Evolutionary conservation across 2,888 invertebrate species (phyloP).

Genomic region (Nemotelus nigrinus): DNA sequence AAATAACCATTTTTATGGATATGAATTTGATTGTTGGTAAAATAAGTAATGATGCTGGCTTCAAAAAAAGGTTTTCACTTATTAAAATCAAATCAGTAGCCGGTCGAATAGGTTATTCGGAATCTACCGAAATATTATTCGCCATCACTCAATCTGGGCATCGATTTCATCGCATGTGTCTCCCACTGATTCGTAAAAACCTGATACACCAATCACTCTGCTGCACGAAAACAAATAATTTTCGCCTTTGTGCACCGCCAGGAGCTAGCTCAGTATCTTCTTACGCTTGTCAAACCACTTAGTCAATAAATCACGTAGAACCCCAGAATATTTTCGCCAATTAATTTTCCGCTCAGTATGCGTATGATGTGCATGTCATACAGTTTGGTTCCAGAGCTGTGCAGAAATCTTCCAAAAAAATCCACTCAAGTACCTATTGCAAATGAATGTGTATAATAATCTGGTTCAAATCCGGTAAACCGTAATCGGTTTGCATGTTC

Average conservation of each 20-base stretch:
- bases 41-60: no score
- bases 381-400: background rate
- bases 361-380: conserved; percentile 5
- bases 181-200: background rate
- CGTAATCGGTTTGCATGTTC: conserved; percentile 46
- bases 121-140: background rate
- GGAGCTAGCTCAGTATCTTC: conserved; percentile 15
- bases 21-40: no score
- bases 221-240: background rate
- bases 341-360: conserved; percentile 43
- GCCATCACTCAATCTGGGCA: background rate
- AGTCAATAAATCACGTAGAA: conserved; percentile 36
- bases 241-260: background rate
- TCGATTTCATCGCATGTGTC: background rate
- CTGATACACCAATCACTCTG: background rate
- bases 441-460: conserved; percentile 33
- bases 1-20: background rate
- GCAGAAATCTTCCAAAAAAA: background rate
- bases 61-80: no score
- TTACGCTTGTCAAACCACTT: conserved; percentile 29
- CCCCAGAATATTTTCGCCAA: conserved; percentile 38
- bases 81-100: no score
- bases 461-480: conserved; percentile 43
- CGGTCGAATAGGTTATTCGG: no score
- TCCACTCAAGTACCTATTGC: background rate